A percentile compares a stretch with the other conserved stretches of the same genome.
Evolutionary conservation across 2,113 vertebrate genomes (phyloP).

Genomic region (Notiomystis cincta): DNA sequence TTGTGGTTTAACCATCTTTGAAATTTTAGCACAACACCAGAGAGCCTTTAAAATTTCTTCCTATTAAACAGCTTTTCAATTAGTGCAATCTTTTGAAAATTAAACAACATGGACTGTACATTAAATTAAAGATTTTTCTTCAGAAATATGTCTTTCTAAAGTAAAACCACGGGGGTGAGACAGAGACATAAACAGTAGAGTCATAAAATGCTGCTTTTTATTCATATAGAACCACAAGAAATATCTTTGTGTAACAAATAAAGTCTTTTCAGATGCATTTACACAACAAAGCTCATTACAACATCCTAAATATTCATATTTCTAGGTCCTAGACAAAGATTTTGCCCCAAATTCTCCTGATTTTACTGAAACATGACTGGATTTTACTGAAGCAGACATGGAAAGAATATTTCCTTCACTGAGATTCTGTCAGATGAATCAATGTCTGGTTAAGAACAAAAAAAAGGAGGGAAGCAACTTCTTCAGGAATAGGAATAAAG

Average conservation of each 20-base stretch:
- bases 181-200: background rate
- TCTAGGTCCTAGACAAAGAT: background rate
- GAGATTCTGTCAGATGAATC: background rate
- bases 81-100: background rate
- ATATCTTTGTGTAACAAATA: background rate
- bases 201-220: background rate
- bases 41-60: background rate
- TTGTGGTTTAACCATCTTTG: background rate
- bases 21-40: background rate
- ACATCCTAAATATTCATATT: background rate
- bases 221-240: background rate
- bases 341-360: background rate
- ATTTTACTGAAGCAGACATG: accelerated
- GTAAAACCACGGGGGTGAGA: background rate
- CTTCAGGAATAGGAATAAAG: background rate
- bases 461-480: background rate
- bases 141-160: background rate
- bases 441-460: background rate
- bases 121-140: background rate
- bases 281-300: background rate
- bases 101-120: accelerated
- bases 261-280: background rate
- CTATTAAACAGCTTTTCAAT: background rate
- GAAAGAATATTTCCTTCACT: background rate
- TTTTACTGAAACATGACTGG: background rate